Base-by-base conservation (phyloP, 2,797 vertebrate genomes). In the Mallotus villosus region DNA sequence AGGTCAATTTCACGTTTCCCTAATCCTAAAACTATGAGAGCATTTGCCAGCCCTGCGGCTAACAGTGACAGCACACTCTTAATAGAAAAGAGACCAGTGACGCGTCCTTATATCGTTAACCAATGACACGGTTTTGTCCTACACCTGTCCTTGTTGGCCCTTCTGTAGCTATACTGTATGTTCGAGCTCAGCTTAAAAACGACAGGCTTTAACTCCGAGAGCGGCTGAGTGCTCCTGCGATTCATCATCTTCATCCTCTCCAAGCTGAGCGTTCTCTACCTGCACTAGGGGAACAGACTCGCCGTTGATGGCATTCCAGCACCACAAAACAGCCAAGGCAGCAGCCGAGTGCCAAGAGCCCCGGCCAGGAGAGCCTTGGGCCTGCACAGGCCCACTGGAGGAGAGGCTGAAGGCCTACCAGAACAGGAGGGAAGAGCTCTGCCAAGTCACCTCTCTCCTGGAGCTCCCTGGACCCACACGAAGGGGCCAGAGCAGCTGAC, bases 251-350 rank as follows among this genome's bases (percentile, higher is more conserved):
- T 78, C 77, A 37, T 70, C 80, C 75, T 0, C 76, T 76, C 77
- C 74, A 74, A 81, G 79, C 84, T 82, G 57, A 78, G 82, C 78
- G 62, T 73, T 41, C 74, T 80, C 73, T 24, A 29, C 79, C 66
- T 72, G 80, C 81, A 82, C 85, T 71, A 74, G 82, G 84, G 80
- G 78, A 77, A 68, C 73, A 70, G 81, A 67, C 70, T 67, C 80
- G 83, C 82, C 67, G 64, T 77, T 79, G 81, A 86, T 82, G 81
- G 77, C 82, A 59, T 80, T 87, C 87, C 86, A 84, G 85, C 82
- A 81, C 81, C 76, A 74, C 27, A 68, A 64, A 16, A 75, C 79
- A 74, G 83, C 81, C 82, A 82, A 87, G 74, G 74, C 78, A 68
- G 75, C 75, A 73, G 78, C 76, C 4, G 51, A 79, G 71, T 74